These are phyloP conservation scores for Sebastiscus tertius DNA, from an alignment of 2,797 vertebrate species.

Conservation along the genomic window DNA sequence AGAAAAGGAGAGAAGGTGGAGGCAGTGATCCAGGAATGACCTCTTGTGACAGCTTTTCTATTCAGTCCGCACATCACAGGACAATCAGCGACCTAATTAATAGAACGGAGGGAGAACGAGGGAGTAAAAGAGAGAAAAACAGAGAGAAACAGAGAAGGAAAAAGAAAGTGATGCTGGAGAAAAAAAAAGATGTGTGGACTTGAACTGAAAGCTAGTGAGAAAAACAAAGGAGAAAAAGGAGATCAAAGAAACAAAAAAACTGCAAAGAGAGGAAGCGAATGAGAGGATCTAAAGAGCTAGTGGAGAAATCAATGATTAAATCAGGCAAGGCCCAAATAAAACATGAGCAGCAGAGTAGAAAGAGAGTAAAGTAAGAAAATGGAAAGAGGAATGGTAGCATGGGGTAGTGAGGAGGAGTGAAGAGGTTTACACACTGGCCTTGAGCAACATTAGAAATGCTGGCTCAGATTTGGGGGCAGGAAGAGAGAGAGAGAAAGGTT, in stretches of 20 bases:
- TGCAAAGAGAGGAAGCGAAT: neutral
- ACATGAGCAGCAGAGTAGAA: conserved; percentile 1
- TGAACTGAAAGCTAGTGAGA: conserved; percentile 10
- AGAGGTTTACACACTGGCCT: conserved; percentile 10
- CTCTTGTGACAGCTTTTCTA: conserved; percentile 69
- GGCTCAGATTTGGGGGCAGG: conserved; percentile 28
- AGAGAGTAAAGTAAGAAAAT: neutral
- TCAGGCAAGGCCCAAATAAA: conserved; percentile 20
- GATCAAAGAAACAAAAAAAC: conserved; percentile 16
- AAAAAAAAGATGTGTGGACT: neutral
- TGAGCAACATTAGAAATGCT: conserved; percentile 24
- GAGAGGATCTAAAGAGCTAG: neutral
- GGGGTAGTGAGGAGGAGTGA: neutral
- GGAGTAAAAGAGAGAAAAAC: neutral
- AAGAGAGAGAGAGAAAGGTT: neutral
- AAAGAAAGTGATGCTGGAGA: conserved; percentile 16
- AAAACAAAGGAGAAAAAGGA: conserved; percentile 21
- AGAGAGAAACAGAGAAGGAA: conserved; percentile 1
- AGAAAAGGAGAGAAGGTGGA: conserved; percentile 30
- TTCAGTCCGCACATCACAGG: conserved; percentile 66
- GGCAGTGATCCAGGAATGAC: conserved; percentile 73
- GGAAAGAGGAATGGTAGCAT: neutral
- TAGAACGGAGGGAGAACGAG: conserved; percentile 52
- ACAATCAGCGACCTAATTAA: conserved; percentile 73
- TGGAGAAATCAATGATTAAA: conserved; percentile 16